Conservation (phyloP, 2,113 vertebrate species). For the Corythoichthys intestinalis region DNA sequence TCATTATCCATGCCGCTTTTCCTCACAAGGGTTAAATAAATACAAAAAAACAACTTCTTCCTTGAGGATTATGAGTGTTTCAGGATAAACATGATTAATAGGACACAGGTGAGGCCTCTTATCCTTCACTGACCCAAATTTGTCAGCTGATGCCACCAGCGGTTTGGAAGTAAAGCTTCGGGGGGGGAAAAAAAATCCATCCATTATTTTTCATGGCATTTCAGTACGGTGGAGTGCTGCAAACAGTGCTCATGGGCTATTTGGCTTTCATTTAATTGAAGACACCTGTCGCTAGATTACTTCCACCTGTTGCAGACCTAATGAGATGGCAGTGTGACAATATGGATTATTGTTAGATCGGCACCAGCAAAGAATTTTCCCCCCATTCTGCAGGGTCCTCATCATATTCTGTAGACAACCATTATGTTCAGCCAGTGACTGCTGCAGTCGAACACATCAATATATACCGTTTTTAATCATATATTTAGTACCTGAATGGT, state of each 20-base stretch:
- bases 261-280: constrained; percentile 38
- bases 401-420: constrained; percentile 22
- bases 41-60: neutral
- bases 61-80: neutral
- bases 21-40: too few species aligned
- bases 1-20: too few species aligned
- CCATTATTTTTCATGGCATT: constrained; percentile 27
- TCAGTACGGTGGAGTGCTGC: constrained; percentile 10
- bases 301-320: constrained; percentile 44
- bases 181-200: constrained; percentile 14
- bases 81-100: constrained; percentile 4
- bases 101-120: neutral
- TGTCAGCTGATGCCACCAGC: constrained; percentile 3
- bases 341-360: constrained; percentile 13
- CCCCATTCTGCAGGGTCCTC: constrained; percentile 3
- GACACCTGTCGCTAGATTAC: constrained; percentile 50
- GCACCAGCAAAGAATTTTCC: neutral
- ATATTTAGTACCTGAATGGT: constrained; percentile 33
- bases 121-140: constrained; percentile 14
- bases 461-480: constrained; percentile 42
- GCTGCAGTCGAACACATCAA: constrained; percentile 40
- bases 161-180: constrained; percentile 5
- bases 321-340: constrained; percentile 24
- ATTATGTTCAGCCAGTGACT: constrained; percentile 22
- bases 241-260: constrained; percentile 12